Evolutionary conservation across 2,797 vertebrate genomes (phyloP).

Genomic region (Hypotaenidia philippensis): DNA sequence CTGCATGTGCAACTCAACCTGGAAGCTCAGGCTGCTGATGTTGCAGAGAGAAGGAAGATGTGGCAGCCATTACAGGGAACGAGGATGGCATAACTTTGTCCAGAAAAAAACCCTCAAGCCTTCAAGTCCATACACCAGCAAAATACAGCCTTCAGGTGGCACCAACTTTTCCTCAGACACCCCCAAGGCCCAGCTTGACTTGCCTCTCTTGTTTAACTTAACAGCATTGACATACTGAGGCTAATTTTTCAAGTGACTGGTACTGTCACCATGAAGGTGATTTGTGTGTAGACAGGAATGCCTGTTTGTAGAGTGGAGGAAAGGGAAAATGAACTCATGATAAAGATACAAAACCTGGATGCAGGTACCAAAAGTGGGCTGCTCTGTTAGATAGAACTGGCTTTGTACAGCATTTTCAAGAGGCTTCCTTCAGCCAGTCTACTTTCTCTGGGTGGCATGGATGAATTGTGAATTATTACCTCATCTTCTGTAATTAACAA

Average conservation of each 20-base stretch:
- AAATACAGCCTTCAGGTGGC: background rate
- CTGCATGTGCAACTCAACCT: background rate
- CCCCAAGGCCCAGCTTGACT: background rate
- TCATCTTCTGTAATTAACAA: constrained; percentile 1
- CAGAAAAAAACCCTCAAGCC: background rate
- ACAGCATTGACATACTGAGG: background rate
- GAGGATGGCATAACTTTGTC: background rate
- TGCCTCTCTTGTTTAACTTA: background rate
- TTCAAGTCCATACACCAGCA: background rate
- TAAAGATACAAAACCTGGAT: background rate
- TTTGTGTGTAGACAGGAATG: background rate
- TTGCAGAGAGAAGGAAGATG: background rate
- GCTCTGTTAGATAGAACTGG: background rate
- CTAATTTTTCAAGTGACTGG: accelerated
- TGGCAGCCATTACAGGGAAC: background rate
- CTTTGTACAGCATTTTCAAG: background rate
- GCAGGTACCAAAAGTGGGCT: background rate
- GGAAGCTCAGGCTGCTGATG: background rate
- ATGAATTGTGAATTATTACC: background rate
- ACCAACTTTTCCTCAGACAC: background rate
- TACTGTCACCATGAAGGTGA: background rate
- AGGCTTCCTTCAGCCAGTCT: background rate
- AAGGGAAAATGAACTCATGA: background rate
- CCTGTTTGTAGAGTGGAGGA: background rate
- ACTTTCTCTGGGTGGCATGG: constrained; percentile 4